Evolutionary conservation across 2,888 invertebrate species (phyloP).

Genomic region (Ichneumon xanthorius): DNA sequence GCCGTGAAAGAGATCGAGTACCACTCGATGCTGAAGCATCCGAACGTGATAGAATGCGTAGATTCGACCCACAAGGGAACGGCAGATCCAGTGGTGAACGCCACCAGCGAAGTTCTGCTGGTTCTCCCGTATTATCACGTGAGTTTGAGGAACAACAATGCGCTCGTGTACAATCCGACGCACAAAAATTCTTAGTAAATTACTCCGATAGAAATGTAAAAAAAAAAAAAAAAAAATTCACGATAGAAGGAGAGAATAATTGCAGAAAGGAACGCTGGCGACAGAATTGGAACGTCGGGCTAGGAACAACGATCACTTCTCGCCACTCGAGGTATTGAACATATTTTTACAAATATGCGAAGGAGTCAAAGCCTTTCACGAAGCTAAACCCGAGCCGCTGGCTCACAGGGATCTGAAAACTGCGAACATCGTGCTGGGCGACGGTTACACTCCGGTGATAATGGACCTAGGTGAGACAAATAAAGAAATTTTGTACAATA

Average conservation of each 20-base stretch:
- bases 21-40: constrained; percentile 89
- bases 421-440: constrained; percentile 92
- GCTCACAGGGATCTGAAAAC: constrained; percentile 95
- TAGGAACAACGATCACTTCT: constrained; percentile 87
- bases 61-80: constrained; percentile 89
- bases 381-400: constrained; percentile 89
- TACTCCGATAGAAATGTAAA: not conserved
- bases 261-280: constrained; percentile 90
- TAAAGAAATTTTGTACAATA: not conserved
- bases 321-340: constrained; percentile 88
- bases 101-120: constrained; percentile 90
- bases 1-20: constrained; percentile 91
- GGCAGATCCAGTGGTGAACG: constrained; percentile 89
- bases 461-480: constrained; percentile 90
- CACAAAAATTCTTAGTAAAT: not conserved
- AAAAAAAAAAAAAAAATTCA: constrained; percentile 28
- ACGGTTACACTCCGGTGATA: constrained; percentile 90
- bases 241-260: constrained; percentile 42
- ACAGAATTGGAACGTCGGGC: constrained; percentile 89
- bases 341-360: constrained; percentile 91
- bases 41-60: constrained; percentile 90
- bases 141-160: constrained; percentile 67
- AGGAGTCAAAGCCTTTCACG: constrained; percentile 91
- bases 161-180: not conserved
- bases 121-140: constrained; percentile 91